phyloP scores from a whole-genome alignment of 2,888 invertebrate genomes.

The Oscheius onirici region DNA sequence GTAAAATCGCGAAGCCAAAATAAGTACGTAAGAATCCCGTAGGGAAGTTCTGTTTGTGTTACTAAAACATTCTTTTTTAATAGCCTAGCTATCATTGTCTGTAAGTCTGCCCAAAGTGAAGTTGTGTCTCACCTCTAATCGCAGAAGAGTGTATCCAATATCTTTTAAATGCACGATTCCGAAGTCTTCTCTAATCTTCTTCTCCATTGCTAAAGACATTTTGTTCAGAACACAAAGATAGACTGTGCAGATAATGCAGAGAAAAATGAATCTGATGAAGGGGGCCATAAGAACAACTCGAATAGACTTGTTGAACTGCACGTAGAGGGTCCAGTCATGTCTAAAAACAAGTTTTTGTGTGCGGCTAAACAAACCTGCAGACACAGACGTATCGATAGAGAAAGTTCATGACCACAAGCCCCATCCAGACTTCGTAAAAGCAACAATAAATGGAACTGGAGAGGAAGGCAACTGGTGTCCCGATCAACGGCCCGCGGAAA shows the following conservation, averaged over 20 bases:
- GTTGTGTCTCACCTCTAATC: slow-evolving; percentile 2
- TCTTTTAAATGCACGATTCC: not conserved
- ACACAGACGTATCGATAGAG: slow-evolving; percentile 18
- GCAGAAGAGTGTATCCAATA: slow-evolving; percentile 20
- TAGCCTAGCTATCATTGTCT: too few relatives aligned
- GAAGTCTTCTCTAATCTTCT: slow-evolving; percentile 13
- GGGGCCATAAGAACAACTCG: not conserved
- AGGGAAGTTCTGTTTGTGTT: too few relatives aligned
- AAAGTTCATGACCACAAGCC: slow-evolving; percentile 15
- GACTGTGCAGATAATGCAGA: slow-evolving; percentile 6
- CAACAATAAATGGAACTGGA: slow-evolving; percentile 6
- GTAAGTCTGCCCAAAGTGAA: too few relatives aligned
- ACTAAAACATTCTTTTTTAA: too few relatives aligned
- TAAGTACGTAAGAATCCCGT: too few relatives aligned
- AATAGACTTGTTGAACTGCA: not conserved
- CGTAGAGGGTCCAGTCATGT: slow-evolving; percentile 2
- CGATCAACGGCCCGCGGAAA: slow-evolving; percentile 21
- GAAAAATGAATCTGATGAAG: not conserved
- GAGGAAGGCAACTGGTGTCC: slow-evolving; percentile 12
- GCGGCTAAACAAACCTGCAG: slow-evolving; percentile 3
- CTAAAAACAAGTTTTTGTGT: too few relatives aligned
- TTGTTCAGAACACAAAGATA: slow-evolving; percentile 17
- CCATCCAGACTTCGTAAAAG: slow-evolving; percentile 24
- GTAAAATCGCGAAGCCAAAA: too few relatives aligned
- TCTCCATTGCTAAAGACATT: slow-evolving; percentile 22